A percentile compares a stretch with the other conserved stretches of the same genome.
These are phyloP conservation scores for Kryptopterus vitreolus DNA, from an alignment of 2,797 vertebrate species.

Conservation along the genomic window DNA sequence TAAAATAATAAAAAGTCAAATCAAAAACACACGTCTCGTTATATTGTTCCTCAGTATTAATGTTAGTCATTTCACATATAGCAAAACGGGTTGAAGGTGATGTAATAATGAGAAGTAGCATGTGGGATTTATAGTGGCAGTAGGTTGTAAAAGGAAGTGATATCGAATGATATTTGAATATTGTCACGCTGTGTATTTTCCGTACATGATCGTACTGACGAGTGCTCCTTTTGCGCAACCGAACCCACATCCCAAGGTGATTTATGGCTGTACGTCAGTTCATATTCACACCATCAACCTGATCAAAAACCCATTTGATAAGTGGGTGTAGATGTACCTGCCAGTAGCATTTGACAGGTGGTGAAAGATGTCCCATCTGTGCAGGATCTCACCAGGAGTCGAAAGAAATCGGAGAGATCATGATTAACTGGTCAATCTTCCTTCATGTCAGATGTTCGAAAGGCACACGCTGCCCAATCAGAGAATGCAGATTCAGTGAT, in stretches of 20 bases:
- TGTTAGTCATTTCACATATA: not conserved
- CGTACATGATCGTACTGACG: not conserved
- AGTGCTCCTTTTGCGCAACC: too few relatives aligned
- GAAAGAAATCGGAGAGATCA: not conserved
- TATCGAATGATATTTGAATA: not conserved
- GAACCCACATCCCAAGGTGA: not conserved
- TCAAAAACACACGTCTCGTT: not conserved
- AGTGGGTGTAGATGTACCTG: not conserved
- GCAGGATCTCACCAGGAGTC: slow-evolving; percentile 21
- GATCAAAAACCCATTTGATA: slow-evolving; percentile 27
- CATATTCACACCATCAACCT: slow-evolving; percentile 21
- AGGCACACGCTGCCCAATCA: too few relatives aligned
- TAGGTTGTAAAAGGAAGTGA: not conserved
- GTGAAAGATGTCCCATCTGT: slow-evolving; percentile 35
- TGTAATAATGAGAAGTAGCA: not conserved
- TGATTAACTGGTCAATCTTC: slow-evolving; percentile 13
- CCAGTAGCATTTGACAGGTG: slow-evolving; percentile 16
- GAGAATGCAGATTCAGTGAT: not conserved
- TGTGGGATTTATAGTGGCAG: not conserved
- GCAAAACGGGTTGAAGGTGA: not conserved
- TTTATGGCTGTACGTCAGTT: not conserved
- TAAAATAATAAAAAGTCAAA: too few relatives aligned
- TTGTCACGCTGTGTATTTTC: not conserved
- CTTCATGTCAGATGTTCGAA: not conserved
- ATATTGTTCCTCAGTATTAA: not conserved